Conservation (phyloP, 2,888 invertebrate genomes). For the Pammene aurita region DNA sequence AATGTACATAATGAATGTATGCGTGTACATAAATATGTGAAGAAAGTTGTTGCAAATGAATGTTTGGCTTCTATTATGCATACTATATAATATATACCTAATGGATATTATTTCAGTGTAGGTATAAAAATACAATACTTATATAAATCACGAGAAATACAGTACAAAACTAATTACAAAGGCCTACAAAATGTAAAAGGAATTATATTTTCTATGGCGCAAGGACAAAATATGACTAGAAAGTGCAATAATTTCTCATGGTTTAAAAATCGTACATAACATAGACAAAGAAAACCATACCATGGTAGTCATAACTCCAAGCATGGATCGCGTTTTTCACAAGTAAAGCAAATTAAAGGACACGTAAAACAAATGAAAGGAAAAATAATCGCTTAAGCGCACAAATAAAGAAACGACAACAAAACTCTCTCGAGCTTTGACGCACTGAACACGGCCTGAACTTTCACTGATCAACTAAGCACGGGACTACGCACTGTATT, state of each 20-base stretch:
- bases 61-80: conserved; percentile 24
- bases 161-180: conserved; percentile 17
- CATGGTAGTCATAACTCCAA: conserved; percentile 84
- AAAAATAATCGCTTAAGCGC: conserved; percentile 67
- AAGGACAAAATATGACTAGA: conserved; percentile 22
- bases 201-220: conserved; percentile 22
- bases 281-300: conserved; percentile 83
- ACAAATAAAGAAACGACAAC: conserved; percentile 71
- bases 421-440: conserved; percentile 70
- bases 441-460: conserved; percentile 57
- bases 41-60: conserved; percentile 11
- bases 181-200: conserved; percentile 4
- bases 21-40: conserved; percentile 12
- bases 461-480: conserved; percentile 78
- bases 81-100: conserved; percentile 18
- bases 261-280: conserved; percentile 60
- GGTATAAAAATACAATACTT: conserved; percentile 11
- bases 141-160: conserved; percentile 31
- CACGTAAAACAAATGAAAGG: conserved; percentile 58
- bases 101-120: conserved; percentile 4
- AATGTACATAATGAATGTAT: conserved; percentile 21
- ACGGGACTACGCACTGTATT: conserved; percentile 70
- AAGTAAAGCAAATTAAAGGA: conserved; percentile 69
- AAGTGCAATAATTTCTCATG: conserved; percentile 33
- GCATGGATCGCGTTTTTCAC: conserved; percentile 82